Base-by-base conservation (phyloP, 2,888 invertebrate species). In the Chloroclystis v-ata region DNA sequence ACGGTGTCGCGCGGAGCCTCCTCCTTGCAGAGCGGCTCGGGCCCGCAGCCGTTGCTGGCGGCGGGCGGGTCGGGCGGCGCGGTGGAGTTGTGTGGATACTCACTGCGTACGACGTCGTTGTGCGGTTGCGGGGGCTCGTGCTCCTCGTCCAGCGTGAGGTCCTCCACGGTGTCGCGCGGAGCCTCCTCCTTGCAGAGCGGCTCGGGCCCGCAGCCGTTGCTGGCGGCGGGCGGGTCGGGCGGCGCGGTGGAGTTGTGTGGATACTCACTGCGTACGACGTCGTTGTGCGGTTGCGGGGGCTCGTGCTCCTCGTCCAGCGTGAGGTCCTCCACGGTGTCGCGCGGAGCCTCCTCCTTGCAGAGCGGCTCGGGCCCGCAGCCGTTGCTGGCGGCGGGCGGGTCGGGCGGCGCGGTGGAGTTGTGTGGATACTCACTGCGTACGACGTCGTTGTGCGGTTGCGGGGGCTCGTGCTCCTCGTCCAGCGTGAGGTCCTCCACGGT, bases 401-500 rank as follows among this genome's bases (percentile, higher is more conserved):
- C 50, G 26, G 14, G 5, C 4, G 14, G 13, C 56, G 49, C 32
- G 78, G 72, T 57, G 65, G 90, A 77, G 89, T 90, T 90, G 77
- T 93, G 92, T n/a, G n/a, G 14, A 16, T 51, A 82, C 78, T 78
- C 54, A 90, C 89, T 87, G 84, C 86, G 87, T 67, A 87, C 87
- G 59, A 86, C 92, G 89, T 93, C 93, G 67, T 84, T 86, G 75
- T 94, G 94, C 75, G 92, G 81, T 84, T 83, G 53, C 82, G 75
- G 54, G 84, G 82, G 14, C 84, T 75, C 16, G 76, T 75, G 91
- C 68, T 95, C 95, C 75, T 95, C 94, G 68, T 94, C 94, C 52
- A 94, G 83, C 57, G 95, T 95, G 78, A 95, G 91, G 82, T 95
- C 95, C 85, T 95, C 95, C 67, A 95, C 94, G 67, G 92, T 92